Conservation (phyloP, 1,140 invertebrate genomes). For the Drosophila elegans region DNA sequence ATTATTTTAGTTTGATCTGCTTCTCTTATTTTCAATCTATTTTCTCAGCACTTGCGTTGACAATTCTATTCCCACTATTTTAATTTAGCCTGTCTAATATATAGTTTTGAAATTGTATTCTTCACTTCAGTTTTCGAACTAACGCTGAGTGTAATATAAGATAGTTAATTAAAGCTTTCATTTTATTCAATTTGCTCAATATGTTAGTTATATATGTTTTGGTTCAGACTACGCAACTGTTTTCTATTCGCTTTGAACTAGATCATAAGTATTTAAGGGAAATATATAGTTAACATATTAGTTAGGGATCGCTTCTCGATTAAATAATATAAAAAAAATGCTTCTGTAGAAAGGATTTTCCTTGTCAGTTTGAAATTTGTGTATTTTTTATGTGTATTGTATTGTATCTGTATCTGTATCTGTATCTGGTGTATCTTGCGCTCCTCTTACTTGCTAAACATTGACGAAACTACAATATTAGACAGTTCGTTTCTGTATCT, state of each 20-base stretch:
- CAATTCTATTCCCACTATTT: conserved; percentile 31
- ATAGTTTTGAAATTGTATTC: conserved; percentile 53
- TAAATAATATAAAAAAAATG: conserved; percentile 76
- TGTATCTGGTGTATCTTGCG: conserved; percentile 51
- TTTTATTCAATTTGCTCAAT: conserved; percentile 66
- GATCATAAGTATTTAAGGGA: conserved; percentile 38
- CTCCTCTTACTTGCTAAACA: conserved; percentile 72
- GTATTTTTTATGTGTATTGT: conserved; percentile 20
- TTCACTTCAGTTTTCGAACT: conserved; percentile 37
- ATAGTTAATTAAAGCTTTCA: conserved; percentile 78
- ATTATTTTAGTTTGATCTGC: conserved; percentile 34
- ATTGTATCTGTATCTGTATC: conserved; percentile 8
- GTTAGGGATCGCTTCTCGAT: conserved; percentile 47
- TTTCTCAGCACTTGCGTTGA: conserved; percentile 37
- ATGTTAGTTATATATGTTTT: conserved; percentile 73
- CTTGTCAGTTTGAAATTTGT: conserved; percentile 36
- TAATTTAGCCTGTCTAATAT: conserved; percentile 53
- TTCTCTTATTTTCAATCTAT: conserved; percentile 15
- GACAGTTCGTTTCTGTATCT: conserved; percentile 48
- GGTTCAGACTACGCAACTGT: conserved; percentile 69
- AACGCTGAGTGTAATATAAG: conserved; percentile 64
- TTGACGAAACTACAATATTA: conserved; percentile 78
- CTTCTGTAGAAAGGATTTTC: conserved; percentile 54
- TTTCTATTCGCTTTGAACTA: conserved; percentile 45
- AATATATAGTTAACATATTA: conserved; percentile 69